These are phyloP conservation scores for Tupaia chinensis DNA, from an alignment of 2,113 vertebrate genomes.

Conservation along the genomic window DNA sequence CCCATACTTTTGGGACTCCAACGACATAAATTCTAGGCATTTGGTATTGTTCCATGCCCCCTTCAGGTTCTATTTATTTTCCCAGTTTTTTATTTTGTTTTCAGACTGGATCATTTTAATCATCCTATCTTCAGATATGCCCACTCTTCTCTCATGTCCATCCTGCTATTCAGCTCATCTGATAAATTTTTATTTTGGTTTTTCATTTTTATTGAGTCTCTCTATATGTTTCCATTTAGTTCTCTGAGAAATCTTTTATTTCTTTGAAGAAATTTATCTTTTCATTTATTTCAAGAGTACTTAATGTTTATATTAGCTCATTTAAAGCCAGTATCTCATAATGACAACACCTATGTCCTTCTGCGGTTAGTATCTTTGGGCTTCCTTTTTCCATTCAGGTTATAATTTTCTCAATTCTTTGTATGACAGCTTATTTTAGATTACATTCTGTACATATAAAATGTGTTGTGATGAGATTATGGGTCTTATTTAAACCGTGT, in stretches of 20 bases:
- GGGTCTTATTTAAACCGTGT: neutral
- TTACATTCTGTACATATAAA: neutral
- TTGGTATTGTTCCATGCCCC: neutral
- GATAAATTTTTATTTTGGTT: neutral
- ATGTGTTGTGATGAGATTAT: slow-evolving; percentile 14
- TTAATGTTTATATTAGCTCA: neutral
- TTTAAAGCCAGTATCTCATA: slow-evolving; percentile 32
- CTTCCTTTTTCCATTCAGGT: slow-evolving; percentile 39
- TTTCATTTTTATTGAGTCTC: neutral
- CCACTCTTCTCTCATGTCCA: neutral
- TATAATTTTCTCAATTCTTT: neutral
- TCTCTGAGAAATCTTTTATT: neutral
- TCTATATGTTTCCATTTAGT: neutral
- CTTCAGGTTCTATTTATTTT: neutral
- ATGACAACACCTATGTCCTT: neutral
- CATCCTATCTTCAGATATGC: neutral
- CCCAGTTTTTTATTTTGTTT: neutral
- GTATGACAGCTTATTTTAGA: neutral
- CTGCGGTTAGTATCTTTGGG: neutral
- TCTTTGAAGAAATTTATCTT: neutral
- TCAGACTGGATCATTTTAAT: neutral
- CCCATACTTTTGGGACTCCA: neutral
- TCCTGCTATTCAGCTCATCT: neutral
- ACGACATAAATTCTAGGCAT: neutral
- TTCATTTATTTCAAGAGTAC: slow-evolving; percentile 38